A percentile compares a stretch with the other conserved stretches of the same genome.
Evolutionary conservation across 2,797 vertebrate genomes (phyloP).

Genomic region (Agapornis canus): DNA sequence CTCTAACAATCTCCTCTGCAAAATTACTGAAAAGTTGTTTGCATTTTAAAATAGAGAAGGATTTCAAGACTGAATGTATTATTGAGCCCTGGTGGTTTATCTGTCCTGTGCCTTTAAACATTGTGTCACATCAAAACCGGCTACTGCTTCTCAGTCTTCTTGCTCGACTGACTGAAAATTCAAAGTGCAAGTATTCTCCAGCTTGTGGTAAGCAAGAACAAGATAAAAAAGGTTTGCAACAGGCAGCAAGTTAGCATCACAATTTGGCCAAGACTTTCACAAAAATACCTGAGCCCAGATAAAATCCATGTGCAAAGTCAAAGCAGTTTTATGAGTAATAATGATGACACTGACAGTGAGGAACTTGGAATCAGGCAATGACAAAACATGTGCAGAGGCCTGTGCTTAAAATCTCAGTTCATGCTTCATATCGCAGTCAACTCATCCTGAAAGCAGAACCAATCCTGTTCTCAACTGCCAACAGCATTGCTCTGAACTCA

Average conservation of each 20-base stretch:
- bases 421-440: not conserved
- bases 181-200: not conserved
- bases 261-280: not conserved
- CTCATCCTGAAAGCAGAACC: not conserved
- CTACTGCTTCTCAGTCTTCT: not conserved
- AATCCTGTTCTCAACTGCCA: not conserved
- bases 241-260: not conserved
- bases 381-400: not conserved
- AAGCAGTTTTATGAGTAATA: not conserved
- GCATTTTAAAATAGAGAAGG: not conserved
- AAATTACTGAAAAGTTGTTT: constrained; percentile 5
- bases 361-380: fast-evolving
- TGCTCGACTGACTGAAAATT: not conserved
- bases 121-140: not conserved
- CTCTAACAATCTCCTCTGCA: not conserved
- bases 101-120: not conserved
- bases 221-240: not conserved
- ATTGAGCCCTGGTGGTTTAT: not conserved
- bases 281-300: not conserved
- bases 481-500: not conserved
- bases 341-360: not conserved
- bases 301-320: not conserved
- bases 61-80: not conserved
- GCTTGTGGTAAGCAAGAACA: not conserved
- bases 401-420: not conserved